Evolutionary conservation across 2,888 invertebrate genomes (phyloP), one percentile per base, ranked within the genome.

Genomic region (Adineta ricciae): DNA sequence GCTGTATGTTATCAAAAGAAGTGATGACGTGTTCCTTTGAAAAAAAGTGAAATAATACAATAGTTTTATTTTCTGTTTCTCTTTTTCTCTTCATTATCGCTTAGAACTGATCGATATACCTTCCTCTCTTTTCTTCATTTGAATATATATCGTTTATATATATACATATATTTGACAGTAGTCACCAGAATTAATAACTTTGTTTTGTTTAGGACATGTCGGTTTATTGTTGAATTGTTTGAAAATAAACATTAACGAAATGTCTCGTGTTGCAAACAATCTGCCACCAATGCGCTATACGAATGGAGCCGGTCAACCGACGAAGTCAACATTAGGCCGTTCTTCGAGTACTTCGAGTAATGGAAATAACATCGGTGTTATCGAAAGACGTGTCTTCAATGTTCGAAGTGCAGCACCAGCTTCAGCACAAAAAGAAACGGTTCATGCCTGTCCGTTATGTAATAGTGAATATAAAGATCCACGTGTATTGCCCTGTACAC

Each of bases 401-500:
- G 14, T 64, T 5, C 32, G 64, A 41, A 78, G 78, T 78, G 78
- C 78, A 21, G 78, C 78, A 41, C 78, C 78, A 19, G 41, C 78
- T 41, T n/a, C 41, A n/a, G 41, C 14, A 21, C 38, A 38, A 78
- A 78, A 78, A 78, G 78, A 78, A 41, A 78, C 78, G 4, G 78
- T 78, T n/a, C 78, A 78, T 78, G 78, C 78, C 21, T 78, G 78
- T 78, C 78, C 78, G 41, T 78, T 41, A 78, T 78, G 78, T 19
- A 78, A 78, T 41, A 41, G 78, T 41, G 78, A 78, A 78, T 78
- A 78, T 38, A 78, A 78, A 78, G 78, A 78, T 78, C 78, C 78
- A 41, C 78, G 78, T 32, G 78, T 78, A 41, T 78, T 78, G n/a
- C 78, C 78, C 1, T 78, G 78, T 78, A 78, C 78, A 41, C 78